Base-by-base conservation (phyloP, 2,888 invertebrate genomes). In the Formica aserva region DNA sequence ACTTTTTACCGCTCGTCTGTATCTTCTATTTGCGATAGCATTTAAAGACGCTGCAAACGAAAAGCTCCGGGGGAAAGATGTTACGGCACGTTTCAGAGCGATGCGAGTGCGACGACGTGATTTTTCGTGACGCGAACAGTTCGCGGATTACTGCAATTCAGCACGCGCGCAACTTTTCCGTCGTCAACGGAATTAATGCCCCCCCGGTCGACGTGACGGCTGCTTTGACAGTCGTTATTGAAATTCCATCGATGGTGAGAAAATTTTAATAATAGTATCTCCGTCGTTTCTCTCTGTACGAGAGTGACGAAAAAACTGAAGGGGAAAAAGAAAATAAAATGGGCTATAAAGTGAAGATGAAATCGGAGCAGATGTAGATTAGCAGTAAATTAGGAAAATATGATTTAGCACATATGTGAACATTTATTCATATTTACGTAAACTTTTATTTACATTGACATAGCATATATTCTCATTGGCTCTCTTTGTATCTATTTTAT, bases 221-320 rank as follows among this genome's bases (percentile, higher is more conserved):
- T 81, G 85, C 82, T 87, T 85, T 82, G 89, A 84, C 85, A 85
- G 71, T 83, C 87, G 89, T 89, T 88, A 88, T 89, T 88, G 84
- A 87, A 87, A 88, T 89, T 88, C 88, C 78, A 85, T 89, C 89
- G 89, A 89, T 85, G 84, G 77, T 26, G 81, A 77, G 71, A 55
- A 77, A 75, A 81, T 83, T 85, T 89, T 88, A 87, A 87, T 88
- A 88, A 87, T 66, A 0, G 32, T 0, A 84, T 66, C 77, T 35
- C 29, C 29, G 65, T 35, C 76, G 55, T 55, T 71, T 75, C 32
- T 55, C 65, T 75, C 32, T 22, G 6, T 32, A 32, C 22, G 48
- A 55, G 18, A 65, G 18, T 32, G 35, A 26, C 38, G 26, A 52
- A 55, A 8, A 41, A 41, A 29, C 18, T 9, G 18, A 41, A 45